Evolutionary conservation across 92 coral and sea anemone genomes (phyloP), one percentile per base, ranked within the genome.

Genomic region (Pocillopora meandrina): DNA sequence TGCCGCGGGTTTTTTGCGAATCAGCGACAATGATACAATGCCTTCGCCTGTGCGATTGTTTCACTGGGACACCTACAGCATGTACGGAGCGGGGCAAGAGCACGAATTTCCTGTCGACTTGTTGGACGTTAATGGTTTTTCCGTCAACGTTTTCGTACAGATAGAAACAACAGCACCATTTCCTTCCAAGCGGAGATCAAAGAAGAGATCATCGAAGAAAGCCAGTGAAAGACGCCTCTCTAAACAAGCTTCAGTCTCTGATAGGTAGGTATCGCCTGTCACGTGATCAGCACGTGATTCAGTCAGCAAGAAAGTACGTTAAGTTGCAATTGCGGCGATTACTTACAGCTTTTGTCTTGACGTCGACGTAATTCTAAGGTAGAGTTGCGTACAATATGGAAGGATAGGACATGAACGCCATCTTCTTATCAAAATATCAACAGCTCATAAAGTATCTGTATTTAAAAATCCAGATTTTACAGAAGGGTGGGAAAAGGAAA

Each of bases 101-200:
- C 83, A 89, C 55, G 99, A 96, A 68, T 96, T 90, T 84, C 99
- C 99, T 1, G 99, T 96, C 36, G 87, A 68, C 20, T 83, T 88
- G 71, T 81, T 90, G 86, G 92, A 93, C 74, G 81, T 96, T 73
- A 80, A 90, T 63, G 99, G 99, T 77, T 90, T 83, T 59, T 92
- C 89, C 23, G 98, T 90, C 15, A 96, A 96, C 71, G 77, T 92
- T 62, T 96, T 96, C 70, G 95, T 96, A 36, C 98, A 96, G 86
- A 94, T 96, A n/a, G 98, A 96, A 79, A 94, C 98, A 31, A 92
- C 98, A 7, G 98, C 98, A 17, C 98, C 98, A 26, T 93, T 95
- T 82, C 96, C 98, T 1, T 10, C 63, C 2, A 90, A 95, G 18
- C 74, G 88, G 67, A 80, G 90, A 58, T 93, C 97, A n/a, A 93